Evolutionary conservation across 2,888 invertebrate species (phyloP).

Genomic region (Idaea biselata): DNA sequence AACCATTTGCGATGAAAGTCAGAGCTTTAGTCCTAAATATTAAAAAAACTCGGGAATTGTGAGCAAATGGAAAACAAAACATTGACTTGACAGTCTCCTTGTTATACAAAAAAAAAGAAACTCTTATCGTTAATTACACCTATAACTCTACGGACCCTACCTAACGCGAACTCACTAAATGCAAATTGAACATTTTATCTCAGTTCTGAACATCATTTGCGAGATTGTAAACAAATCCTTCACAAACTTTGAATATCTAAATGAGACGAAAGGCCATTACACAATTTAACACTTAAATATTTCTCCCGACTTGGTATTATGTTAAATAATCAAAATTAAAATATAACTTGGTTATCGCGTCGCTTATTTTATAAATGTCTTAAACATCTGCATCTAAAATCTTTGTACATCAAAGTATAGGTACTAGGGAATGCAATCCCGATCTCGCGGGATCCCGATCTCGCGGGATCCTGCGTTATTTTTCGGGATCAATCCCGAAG

Average conservation of each 20-base stretch:
- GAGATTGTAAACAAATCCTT: slow-evolving; percentile 58
- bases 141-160: neutral
- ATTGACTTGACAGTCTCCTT: neutral
- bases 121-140: neutral
- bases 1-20: no score
- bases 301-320: slow-evolving; percentile 28
- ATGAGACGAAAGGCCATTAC: slow-evolving; percentile 49
- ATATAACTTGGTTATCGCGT: neutral
- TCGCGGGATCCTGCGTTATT: no score
- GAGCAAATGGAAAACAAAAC: neutral
- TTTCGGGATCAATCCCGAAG: no score
- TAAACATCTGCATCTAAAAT: neutral
- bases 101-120: neutral
- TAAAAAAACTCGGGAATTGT: no score
- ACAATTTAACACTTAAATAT: slow-evolving; percentile 55
- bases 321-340: neutral
- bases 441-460: no score
- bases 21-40: no score
- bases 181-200: slow-evolving; percentile 49
- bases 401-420: neutral
- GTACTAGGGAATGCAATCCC: no score
- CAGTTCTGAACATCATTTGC: slow-evolving; percentile 49
- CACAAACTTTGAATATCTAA: slow-evolving; percentile 48
- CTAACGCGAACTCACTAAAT: slow-evolving; percentile 25
- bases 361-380: neutral